Conservation (phyloP, 2,113 vertebrate species). For the Mesitornis unicolor region DNA sequence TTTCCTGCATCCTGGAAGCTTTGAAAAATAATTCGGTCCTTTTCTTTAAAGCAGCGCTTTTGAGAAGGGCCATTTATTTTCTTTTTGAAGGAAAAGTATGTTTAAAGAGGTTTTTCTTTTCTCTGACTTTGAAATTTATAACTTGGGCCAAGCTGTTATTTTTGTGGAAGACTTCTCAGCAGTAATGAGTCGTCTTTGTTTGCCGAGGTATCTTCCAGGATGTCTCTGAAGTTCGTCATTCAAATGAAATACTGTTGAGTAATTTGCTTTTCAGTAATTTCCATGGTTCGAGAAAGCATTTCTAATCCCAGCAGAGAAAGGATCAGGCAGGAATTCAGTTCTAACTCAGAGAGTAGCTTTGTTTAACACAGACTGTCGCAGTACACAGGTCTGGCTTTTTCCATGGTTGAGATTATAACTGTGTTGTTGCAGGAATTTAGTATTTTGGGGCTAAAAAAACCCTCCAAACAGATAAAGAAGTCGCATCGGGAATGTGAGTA, state of each 20-base stretch:
- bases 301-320: neutral
- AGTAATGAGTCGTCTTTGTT: neutral
- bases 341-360: neutral
- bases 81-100: neutral
- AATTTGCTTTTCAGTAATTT: neutral
- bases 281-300: neutral
- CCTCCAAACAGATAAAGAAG: fast-evolving
- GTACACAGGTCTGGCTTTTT: neutral
- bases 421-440: neutral
- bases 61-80: neutral
- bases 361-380: neutral
- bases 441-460: neutral
- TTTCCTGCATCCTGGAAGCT: neutral
- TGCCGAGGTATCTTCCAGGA: neutral
- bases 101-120: neutral
- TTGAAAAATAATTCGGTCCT: neutral
- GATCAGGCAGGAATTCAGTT: neutral
- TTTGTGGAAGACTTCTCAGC: neutral
- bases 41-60: neutral
- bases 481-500: neutral
- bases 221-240: neutral
- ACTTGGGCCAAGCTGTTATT: neutral
- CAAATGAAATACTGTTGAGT: neutral
- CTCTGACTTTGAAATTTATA: neutral
- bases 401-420: neutral